Evolutionary conservation across 2,888 invertebrate genomes (phyloP).

Genomic region (Antheraea yamamai): DNA sequence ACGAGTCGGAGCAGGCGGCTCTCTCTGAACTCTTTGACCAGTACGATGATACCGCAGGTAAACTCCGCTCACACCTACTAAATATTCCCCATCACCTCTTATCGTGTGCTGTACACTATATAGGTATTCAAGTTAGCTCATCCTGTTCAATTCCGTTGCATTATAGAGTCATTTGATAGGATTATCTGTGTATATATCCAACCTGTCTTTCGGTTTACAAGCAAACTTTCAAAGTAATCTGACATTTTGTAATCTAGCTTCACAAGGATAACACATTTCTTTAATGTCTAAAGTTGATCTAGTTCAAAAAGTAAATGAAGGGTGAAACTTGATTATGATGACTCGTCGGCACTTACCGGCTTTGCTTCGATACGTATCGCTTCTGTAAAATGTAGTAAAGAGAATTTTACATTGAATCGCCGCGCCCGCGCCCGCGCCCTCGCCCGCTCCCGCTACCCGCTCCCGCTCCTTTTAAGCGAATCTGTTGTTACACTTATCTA

Average conservation of each 20-base stretch:
- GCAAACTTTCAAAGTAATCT: neutral
- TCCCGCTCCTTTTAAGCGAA: no score
- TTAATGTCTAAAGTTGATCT: neutral
- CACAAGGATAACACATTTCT: neutral
- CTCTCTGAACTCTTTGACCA: slow-evolving; percentile 66
- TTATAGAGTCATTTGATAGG: neutral
- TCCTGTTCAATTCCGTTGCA: neutral
- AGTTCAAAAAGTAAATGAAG: neutral
- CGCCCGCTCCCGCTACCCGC: no score
- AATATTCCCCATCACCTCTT: no score
- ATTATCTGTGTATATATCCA: neutral
- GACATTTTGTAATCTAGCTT: neutral
- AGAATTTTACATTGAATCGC: no score
- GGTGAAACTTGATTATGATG: neutral
- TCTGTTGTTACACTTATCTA: no score
- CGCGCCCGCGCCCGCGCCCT: no score
- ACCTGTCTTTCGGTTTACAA: neutral
- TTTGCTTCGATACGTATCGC: neutral
- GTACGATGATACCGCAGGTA: slow-evolving; percentile 66
- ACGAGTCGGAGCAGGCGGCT: slow-evolving; percentile 62
- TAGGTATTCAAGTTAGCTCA: neutral
- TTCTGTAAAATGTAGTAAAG: neutral
- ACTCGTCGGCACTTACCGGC: neutral
- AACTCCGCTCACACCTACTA: neutral
- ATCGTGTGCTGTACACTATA: neutral